Percentiles rank a stretch among this genome's conserved stretches.
Evolutionary conservation across 2,113 vertebrate species (phyloP).

Genomic region (Marmota flaviventris): DNA sequence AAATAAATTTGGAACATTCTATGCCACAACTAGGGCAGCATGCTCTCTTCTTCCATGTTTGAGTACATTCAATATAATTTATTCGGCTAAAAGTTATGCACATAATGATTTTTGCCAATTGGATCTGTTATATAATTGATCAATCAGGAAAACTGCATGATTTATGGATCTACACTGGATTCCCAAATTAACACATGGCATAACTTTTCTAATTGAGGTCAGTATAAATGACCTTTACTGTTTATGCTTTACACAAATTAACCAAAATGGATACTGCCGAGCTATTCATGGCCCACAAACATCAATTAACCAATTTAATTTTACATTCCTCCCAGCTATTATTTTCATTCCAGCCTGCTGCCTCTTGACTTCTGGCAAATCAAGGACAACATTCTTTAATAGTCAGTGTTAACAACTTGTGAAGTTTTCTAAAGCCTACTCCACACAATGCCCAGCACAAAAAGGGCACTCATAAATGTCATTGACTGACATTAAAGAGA

Average conservation of each 20-base stretch:
- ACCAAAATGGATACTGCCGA: slow-evolving; percentile 46
- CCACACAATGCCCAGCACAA: background rate
- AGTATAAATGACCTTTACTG: slow-evolving; percentile 45
- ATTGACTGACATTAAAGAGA: background rate
- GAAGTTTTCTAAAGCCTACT: slow-evolving; percentile 32
- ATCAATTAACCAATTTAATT: slow-evolving; percentile 67
- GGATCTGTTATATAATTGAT: slow-evolving; percentile 57
- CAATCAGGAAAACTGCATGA: slow-evolving; percentile 5
- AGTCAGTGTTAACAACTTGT: slow-evolving; percentile 25
- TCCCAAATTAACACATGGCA: background rate
- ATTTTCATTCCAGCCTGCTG: background rate
- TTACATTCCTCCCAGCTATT: slow-evolving; percentile 59
- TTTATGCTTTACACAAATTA: slow-evolving; percentile 1
- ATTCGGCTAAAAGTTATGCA: slow-evolving; percentile 31
- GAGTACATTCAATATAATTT: background rate
- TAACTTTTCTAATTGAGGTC: slow-evolving; percentile 39
- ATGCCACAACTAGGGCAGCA: background rate
- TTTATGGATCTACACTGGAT: background rate
- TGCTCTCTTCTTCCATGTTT: background rate
- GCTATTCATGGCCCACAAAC: slow-evolving; percentile 12
- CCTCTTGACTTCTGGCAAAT: slow-evolving; percentile 50
- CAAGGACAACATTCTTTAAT: slow-evolving; percentile 72
- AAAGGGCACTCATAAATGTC: slow-evolving; percentile 45
- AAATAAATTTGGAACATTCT: slow-evolving; percentile 44
- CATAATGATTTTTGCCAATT: slow-evolving; percentile 24